These are phyloP conservation scores for Rotaria magnacalcarata DNA, from an alignment of 2,888 invertebrate species.

Conservation along the genomic window DNA sequence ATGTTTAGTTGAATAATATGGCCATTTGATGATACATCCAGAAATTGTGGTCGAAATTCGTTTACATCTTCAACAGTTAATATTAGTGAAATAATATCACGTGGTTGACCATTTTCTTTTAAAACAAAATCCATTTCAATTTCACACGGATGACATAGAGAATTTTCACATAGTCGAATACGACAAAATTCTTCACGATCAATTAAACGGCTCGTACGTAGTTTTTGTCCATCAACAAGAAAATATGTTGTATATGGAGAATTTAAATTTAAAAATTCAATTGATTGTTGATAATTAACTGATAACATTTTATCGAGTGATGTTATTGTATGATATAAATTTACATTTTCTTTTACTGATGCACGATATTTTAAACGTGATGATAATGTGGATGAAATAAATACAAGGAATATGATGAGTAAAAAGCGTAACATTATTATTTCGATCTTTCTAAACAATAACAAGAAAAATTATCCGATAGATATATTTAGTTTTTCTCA, in stretches of 20 bases:
- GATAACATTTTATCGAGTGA: constrained; percentile 5
- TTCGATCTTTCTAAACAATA: neutral
- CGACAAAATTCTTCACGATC: constrained; percentile 34
- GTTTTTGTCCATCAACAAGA: constrained; percentile 29
- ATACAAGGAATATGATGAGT: neutral
- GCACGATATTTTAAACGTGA: constrained; percentile 19
- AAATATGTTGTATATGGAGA: constrained; percentile 17
- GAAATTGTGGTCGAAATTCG: constrained; percentile 1
- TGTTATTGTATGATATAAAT: constrained; percentile 5
- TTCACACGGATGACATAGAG: constrained; percentile 23
- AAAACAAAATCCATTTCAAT: constrained; percentile 29
- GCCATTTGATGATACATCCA: neutral
- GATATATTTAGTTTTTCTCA: neutral
- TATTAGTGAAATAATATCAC: constrained; percentile 10
- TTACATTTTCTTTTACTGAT: constrained; percentile 9
- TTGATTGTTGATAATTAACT: neutral
- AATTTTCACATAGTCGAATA: neutral
- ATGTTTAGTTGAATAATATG: neutral
- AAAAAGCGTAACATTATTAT: constrained; percentile 8
- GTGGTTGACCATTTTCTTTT: constrained; percentile 17
- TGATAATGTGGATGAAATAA: neutral
- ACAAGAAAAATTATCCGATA: neutral
- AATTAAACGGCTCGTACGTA: neutral
- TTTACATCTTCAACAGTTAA: constrained; percentile 1
- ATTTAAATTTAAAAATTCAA: constrained; percentile 14